These are phyloP conservation scores for Tetrax tetrax DNA, from an alignment of 2,113 vertebrate species.

Conservation along the genomic window DNA sequence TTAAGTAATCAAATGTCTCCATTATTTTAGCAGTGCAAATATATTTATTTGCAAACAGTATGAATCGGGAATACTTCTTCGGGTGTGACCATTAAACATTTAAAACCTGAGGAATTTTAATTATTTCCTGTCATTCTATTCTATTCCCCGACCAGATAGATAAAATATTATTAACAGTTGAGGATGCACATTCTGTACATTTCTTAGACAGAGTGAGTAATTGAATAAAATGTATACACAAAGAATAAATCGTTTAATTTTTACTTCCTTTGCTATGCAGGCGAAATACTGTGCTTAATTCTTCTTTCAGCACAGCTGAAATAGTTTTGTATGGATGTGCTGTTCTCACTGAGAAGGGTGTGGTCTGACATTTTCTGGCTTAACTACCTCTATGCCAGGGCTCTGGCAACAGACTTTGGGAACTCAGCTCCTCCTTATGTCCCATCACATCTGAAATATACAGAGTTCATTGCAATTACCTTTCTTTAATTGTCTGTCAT, in stretches of 20 bases:
- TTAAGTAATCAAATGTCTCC: neutral
- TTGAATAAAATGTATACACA: neutral
- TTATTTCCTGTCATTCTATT: neutral
- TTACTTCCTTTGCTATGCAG: slow-evolving; percentile 1
- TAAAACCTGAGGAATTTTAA: neutral
- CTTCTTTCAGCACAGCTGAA: slow-evolving; percentile 35
- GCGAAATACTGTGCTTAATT: neutral
- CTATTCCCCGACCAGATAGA: neutral
- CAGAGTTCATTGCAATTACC: slow-evolving; percentile 12
- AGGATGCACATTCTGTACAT: neutral
- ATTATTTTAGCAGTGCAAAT: neutral
- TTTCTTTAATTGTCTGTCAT: slow-evolving; percentile 39
- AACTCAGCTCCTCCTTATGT: slow-evolving; percentile 7
- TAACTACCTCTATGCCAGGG: slow-evolving; percentile 32
- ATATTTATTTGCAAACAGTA: neutral
- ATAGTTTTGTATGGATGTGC: neutral
- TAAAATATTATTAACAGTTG: neutral
- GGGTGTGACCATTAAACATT: neutral
- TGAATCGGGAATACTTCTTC: neutral
- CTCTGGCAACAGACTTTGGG: slow-evolving; percentile 55
- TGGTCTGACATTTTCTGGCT: slow-evolving; percentile 29
- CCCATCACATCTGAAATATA: neutral
- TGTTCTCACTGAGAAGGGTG: slow-evolving; percentile 38
- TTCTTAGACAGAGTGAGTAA: neutral
- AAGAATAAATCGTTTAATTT: neutral